These are phyloP conservation scores for Ctenopoma kingsleyae DNA, from an alignment of 2,797 vertebrate genomes.

Conservation along the genomic window DNA sequence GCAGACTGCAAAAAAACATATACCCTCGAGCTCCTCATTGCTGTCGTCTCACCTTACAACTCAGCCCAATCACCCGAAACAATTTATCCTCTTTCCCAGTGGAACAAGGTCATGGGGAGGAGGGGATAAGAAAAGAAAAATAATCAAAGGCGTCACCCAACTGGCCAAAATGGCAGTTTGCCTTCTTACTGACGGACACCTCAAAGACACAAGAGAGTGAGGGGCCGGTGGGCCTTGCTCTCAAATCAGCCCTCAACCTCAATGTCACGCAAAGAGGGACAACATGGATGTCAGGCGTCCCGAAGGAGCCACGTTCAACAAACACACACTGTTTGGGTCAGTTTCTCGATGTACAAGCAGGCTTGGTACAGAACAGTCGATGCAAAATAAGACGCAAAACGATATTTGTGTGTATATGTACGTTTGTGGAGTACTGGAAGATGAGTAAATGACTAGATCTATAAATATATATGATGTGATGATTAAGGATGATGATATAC, in stretches of 20 bases:
- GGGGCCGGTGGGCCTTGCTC: conserved; percentile 7
- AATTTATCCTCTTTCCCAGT: neutral
- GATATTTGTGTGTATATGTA: conserved; percentile 21
- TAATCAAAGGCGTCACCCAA: neutral
- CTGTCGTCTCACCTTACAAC: neutral
- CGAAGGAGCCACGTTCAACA: conserved; percentile 25
- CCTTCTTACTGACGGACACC: conserved; percentile 47
- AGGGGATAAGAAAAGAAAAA: neutral
- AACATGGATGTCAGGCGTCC: conserved; percentile 17
- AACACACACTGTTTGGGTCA: conserved; percentile 20
- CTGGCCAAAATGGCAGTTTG: conserved; percentile 42
- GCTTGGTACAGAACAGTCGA: conserved; percentile 55
- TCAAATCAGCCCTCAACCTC: conserved; percentile 39
- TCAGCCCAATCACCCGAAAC: neutral
- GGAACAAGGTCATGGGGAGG: conserved; percentile 6
- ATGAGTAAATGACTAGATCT: conserved; percentile 50
- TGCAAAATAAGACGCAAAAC: conserved; percentile 40
- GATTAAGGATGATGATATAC: conserved; percentile 20
- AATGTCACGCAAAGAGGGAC: conserved; percentile 18
- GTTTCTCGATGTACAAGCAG: conserved; percentile 66
- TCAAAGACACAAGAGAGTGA: conserved; percentile 39
- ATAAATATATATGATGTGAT: conserved; percentile 58
- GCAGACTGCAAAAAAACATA: conserved; percentile 51
- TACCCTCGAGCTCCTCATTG: conserved; percentile 40
- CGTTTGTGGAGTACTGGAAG: conserved; percentile 32